phyloP scores from a whole-genome alignment of 2,888 invertebrate genomes.

The Chloromyia formosa region DNA sequence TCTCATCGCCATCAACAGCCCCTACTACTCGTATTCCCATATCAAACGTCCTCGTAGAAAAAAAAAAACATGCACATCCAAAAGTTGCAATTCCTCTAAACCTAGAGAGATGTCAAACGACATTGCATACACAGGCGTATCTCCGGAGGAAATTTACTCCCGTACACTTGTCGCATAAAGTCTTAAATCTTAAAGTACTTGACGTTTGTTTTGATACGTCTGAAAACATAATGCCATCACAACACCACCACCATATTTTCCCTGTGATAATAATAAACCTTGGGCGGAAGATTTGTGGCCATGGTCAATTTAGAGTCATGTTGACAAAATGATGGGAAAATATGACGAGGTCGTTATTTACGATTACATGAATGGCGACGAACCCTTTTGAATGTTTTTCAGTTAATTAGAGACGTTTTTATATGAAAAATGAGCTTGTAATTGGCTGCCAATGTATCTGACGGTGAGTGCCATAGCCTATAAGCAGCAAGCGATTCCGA shows the following conservation, averaged over 20 bases:
- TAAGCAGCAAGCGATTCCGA: too few relatives aligned
- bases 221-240: slow-evolving; percentile 39
- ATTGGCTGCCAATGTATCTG: not conserved
- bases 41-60: too few relatives aligned
- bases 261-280: slow-evolving; percentile 16
- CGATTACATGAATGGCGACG: not conserved
- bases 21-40: too few relatives aligned
- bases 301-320: slow-evolving; percentile 38
- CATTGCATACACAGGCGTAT: slow-evolving; percentile 31
- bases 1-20: too few relatives aligned
- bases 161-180: slow-evolving; percentile 2
- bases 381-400: not conserved
- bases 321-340: slow-evolving; percentile 40
- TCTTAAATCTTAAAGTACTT: slow-evolving; percentile 39
- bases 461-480: too few relatives aligned
- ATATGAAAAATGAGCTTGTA: slow-evolving; percentile 24
- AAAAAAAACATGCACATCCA: not conserved
- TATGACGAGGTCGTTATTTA: slow-evolving; percentile 26
- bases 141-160: slow-evolving; percentile 17
- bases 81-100: not conserved
- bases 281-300: slow-evolving; percentile 28
- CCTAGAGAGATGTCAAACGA: slow-evolving; percentile 33
- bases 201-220: slow-evolving; percentile 39
- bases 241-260: slow-evolving; percentile 23
- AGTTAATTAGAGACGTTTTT: not conserved